Percentiles rank a stretch among this genome's conserved stretches.
These are phyloP conservation scores for Archocentrus centrarchus DNA, from an alignment of 2,113 vertebrate species.

Conservation along the genomic window DNA sequence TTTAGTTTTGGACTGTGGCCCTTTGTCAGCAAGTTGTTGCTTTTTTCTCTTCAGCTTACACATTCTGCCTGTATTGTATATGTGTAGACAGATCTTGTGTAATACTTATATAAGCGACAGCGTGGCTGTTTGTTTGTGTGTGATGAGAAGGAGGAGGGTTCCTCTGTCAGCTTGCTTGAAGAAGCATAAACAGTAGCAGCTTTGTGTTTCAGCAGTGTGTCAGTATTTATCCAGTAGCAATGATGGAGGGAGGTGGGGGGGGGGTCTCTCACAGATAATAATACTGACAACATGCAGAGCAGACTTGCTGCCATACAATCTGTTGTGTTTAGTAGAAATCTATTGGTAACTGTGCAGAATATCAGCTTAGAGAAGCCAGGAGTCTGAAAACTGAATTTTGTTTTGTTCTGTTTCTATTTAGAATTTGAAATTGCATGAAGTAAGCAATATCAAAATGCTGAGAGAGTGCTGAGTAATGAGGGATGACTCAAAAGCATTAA, in stretches of 20 bases:
- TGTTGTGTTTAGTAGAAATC: conserved; percentile 6
- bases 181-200: conserved; percentile 12
- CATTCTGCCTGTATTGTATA: neutral
- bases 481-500: neutral
- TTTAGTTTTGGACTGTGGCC: neutral
- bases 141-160: neutral
- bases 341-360: conserved; percentile 6
- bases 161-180: conserved; percentile 5
- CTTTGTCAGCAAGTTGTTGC: neutral
- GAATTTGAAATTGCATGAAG: neutral
- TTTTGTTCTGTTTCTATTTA: neutral
- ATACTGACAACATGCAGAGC: conserved; percentile 16
- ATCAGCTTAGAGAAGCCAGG: neutral
- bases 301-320: neutral
- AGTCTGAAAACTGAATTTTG: neutral
- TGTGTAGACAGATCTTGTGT: neutral
- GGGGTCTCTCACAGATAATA: conserved; percentile 12
- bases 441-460: neutral
- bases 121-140: neutral
- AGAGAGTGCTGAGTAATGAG: neutral
- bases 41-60: neutral
- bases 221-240: conserved; percentile 5
- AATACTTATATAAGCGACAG: neutral
- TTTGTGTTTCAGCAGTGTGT: conserved; percentile 5
- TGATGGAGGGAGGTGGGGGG: neutral